Evolutionary conservation across 2,888 invertebrate genomes (phyloP).

Genomic region (Trimorus sp.): DNA sequence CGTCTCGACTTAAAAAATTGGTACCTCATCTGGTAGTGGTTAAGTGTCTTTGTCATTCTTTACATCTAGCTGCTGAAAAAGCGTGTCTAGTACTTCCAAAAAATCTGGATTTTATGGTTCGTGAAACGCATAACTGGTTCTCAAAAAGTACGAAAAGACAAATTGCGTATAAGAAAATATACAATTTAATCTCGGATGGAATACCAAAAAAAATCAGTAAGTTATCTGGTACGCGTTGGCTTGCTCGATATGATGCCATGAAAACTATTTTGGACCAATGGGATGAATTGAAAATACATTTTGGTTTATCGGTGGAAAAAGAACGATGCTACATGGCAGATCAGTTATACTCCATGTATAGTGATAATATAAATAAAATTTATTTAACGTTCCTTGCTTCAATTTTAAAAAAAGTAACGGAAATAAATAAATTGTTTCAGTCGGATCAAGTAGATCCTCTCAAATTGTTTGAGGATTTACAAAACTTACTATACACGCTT

Average conservation of each 20-base stretch:
- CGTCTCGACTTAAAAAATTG: constrained; percentile 11
- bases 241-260: constrained; percentile 40
- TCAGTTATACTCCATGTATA: constrained; percentile 60
- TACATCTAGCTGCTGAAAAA: constrained; percentile 65
- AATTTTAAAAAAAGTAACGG: constrained; percentile 60
- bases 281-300: constrained; percentile 71
- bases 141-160: constrained; percentile 69
- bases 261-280: constrained; percentile 66
- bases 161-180: constrained; percentile 67
- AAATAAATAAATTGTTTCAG: constrained; percentile 63
- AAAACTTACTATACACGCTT: constrained; percentile 50
- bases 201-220: constrained; percentile 44
- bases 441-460: constrained; percentile 62
- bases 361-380: constrained; percentile 57
- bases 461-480: constrained; percentile 64
- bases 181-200: constrained; percentile 15
- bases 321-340: constrained; percentile 64
- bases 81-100: constrained; percentile 57
- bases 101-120: constrained; percentile 67
- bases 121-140: constrained; percentile 72
- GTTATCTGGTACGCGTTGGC: constrained; percentile 48
- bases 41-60: constrained; percentile 60
- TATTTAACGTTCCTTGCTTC: constrained; percentile 55
- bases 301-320: constrained; percentile 58
- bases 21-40: constrained; percentile 48